Percentiles rank a stretch among this genome's conserved stretches.
These are phyloP conservation scores for Oryctes rhinoceros DNA, from an alignment of 1,140 invertebrate species.

Conservation along the genomic window DNA sequence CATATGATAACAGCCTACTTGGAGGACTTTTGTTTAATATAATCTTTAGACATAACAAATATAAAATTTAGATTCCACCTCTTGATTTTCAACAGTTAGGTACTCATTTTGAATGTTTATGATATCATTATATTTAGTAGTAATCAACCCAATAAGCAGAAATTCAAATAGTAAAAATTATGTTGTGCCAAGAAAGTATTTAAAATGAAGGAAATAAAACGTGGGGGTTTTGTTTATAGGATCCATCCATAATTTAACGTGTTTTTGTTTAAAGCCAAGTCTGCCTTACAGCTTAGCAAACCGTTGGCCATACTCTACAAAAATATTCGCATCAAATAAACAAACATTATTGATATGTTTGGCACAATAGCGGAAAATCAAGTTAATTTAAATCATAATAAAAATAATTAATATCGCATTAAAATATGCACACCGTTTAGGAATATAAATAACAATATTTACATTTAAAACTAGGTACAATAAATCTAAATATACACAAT, in stretches of 20 bases:
- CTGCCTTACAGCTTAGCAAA: too few species aligned
- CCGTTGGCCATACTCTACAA: neutral
- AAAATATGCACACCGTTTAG: slow-evolving; percentile 22
- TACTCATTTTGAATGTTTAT: neutral
- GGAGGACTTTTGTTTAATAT: slow-evolving; percentile 23
- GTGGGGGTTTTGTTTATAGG: neutral
- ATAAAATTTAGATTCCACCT: slow-evolving; percentile 32
- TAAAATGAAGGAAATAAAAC: neutral
- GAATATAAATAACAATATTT: slow-evolving; percentile 34
- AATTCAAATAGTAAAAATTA: neutral
- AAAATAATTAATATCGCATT: slow-evolving; percentile 7
- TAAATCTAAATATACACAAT: slow-evolving; percentile 2
- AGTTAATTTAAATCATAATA: slow-evolving; percentile 30
- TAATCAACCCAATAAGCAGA: neutral
- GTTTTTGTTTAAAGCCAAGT: too few species aligned
- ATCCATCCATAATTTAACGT: too few species aligned
- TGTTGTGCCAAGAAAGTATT: neutral
- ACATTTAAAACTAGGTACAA: slow-evolving; percentile 25
- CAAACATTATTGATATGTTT: neutral
- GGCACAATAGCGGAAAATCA: slow-evolving; percentile 11
- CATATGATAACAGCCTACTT: slow-evolving; percentile 22
- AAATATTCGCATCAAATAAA: neutral
- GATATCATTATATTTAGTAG: neutral
- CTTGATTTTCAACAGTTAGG: slow-evolving; percentile 19
- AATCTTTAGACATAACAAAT: slow-evolving; percentile 4